Percentiles rank a stretch among this genome's conserved stretches.
phyloP scores from a whole-genome alignment of 2,888 invertebrate species.

The Callinectes sapidus region DNA sequence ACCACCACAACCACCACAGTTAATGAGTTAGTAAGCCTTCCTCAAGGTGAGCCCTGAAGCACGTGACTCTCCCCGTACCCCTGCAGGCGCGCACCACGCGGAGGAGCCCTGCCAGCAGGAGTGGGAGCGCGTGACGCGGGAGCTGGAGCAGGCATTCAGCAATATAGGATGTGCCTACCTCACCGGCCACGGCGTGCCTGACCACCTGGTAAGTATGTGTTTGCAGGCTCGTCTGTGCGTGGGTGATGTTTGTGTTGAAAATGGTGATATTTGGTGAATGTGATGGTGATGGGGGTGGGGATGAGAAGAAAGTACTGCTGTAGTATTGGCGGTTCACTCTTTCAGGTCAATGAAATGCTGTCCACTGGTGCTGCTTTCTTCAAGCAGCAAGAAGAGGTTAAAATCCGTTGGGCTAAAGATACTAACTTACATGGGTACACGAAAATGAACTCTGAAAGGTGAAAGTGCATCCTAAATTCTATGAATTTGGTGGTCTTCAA shows the following conservation, averaged over 20 bases:
- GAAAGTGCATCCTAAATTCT: neutral
- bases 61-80: neutral
- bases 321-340: too few relatives aligned
- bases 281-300: neutral
- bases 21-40: neutral
- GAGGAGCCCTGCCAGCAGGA: slow-evolving; percentile 36
- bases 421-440: neutral
- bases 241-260: neutral
- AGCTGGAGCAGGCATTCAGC: slow-evolving; percentile 45
- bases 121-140: slow-evolving; percentile 41
- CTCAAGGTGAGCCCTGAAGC: neutral
- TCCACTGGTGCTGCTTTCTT: neutral
- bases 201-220: slow-evolving; percentile 46
- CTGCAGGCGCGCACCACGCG: slow-evolving; percentile 19
- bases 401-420: neutral
- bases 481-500: neutral
- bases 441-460: neutral
- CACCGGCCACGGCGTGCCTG: slow-evolving; percentile 57
- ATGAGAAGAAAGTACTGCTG: neutral
- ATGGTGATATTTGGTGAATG: neutral
- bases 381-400: neutral
- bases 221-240: neutral
- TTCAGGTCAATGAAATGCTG: neutral
- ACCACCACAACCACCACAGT: neutral
- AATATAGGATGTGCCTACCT: slow-evolving; percentile 64